Evolutionary conservation across 1,140 invertebrate species (phyloP).

Genomic region (Nymphalis io): DNA sequence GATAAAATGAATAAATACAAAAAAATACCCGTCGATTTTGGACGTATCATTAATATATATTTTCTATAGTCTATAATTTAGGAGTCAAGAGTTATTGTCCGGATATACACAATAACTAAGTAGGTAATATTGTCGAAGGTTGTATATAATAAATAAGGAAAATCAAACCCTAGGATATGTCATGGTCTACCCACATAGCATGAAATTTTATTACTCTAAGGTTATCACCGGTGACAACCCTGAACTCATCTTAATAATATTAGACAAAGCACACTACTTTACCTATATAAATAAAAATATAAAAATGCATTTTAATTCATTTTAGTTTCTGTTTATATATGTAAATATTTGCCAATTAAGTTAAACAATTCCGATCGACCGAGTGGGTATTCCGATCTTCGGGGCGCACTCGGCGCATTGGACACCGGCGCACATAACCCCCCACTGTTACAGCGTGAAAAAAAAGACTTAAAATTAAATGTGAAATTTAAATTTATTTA

Average conservation of each 20-base stretch:
- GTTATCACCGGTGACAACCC: constrained; percentile 25
- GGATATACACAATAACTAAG: constrained; percentile 31
- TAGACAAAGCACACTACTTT: constrained; percentile 2
- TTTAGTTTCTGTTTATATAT: no score
- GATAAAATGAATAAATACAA: no score
- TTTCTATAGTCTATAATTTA: not conserved
- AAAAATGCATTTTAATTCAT: not conserved
- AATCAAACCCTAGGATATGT: constrained; percentile 55
- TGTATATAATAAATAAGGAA: constrained; percentile 60
- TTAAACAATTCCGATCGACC: no score
- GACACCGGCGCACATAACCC: no score
- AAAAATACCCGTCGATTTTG: no score
- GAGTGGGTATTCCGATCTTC: no score
- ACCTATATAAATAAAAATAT: not conserved
- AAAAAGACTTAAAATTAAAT: no score
- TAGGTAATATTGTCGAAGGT: constrained; percentile 40
- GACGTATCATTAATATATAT: no score
- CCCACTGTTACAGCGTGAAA: no score
- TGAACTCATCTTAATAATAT: constrained; percentile 17
- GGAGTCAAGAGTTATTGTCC: constrained; percentile 16
- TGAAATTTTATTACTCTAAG: constrained; percentile 44
- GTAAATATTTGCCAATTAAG: no score
- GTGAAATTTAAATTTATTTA: no score
- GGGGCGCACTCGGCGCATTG: no score
- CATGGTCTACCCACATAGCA: constrained; percentile 51